phyloP scores from a whole-genome alignment of 2,113 vertebrate genomes.

The Lasiurus borealis region DNA sequence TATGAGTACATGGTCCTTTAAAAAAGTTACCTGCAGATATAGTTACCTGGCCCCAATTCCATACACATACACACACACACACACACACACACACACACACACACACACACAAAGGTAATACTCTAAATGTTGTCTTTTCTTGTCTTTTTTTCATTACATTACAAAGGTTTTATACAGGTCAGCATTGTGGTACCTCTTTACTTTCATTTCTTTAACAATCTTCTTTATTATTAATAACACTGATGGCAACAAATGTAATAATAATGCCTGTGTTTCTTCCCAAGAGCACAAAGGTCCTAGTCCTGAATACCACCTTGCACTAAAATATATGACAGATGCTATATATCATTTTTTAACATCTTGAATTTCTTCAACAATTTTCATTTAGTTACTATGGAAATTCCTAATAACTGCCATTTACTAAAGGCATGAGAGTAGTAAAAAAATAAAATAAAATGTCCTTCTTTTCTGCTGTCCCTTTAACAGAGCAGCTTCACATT shows the following conservation, averaged over 20 bases:
- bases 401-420: conserved; percentile 39
- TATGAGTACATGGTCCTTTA: conserved; percentile 4
- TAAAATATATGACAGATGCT: conserved; percentile 49
- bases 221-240: conserved; percentile 78
- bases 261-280: conserved; percentile 55
- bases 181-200: conserved; percentile 39
- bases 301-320: not conserved
- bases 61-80: not conserved
- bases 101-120: conserved; percentile 1
- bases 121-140: not conserved
- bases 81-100: too few species aligned
- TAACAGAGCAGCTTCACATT: not conserved
- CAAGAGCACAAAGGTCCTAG: conserved; percentile 65
- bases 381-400: conserved; percentile 25
- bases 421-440: not conserved
- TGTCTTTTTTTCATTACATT: conserved; percentile 58
- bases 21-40: conserved; percentile 39
- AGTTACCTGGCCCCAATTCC: conserved; percentile 49
- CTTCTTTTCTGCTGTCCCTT: conserved; percentile 9
- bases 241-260: conserved; percentile 60
- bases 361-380: conserved; percentile 58
- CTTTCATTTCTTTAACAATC: conserved; percentile 68
- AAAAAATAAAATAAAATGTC: not conserved
- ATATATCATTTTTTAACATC: conserved; percentile 49
- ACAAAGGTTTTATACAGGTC: conserved; percentile 70